phyloP scores from a whole-genome alignment of 2,797 vertebrate species.

The Serranus cabrilla region DNA sequence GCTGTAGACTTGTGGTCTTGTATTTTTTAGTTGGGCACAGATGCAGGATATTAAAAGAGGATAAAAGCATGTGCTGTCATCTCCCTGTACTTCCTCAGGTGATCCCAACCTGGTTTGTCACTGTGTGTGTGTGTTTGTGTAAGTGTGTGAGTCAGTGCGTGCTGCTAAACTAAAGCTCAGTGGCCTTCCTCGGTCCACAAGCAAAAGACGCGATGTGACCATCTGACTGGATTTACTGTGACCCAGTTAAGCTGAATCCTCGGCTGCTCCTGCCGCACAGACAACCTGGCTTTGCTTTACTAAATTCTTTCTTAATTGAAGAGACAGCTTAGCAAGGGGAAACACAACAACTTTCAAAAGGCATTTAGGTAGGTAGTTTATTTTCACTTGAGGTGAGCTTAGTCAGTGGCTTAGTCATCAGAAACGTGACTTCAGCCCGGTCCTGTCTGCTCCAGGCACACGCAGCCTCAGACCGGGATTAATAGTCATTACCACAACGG shows the following conservation, averaged over 20 bases:
- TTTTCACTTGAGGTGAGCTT: constrained; percentile 74
- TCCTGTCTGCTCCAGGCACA: constrained; percentile 11
- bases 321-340: constrained; percentile 71
- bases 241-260: constrained; percentile 67
- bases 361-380: constrained; percentile 71
- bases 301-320: constrained; percentile 70
- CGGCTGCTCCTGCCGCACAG: constrained; percentile 41
- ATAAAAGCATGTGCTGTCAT: constrained; percentile 27
- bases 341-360: constrained; percentile 67
- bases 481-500: constrained; percentile 15
- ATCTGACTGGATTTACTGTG: constrained; percentile 71
- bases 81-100: constrained; percentile 39
- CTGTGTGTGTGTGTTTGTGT: constrained; percentile 4
- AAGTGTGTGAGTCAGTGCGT: constrained; percentile 40
- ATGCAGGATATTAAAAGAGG: constrained; percentile 17
- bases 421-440: constrained; percentile 35
- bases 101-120: constrained; percentile 45
- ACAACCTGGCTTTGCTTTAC: constrained; percentile 58
- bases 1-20: not conserved
- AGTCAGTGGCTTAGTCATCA: constrained; percentile 72
- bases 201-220: constrained; percentile 54
- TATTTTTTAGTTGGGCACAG: constrained; percentile 9
- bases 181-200: constrained; percentile 70
- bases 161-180: constrained; percentile 65
- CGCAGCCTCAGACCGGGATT: constrained; percentile 27